Evolutionary conservation across 2,888 invertebrate species (phyloP), one percentile per base, ranked within the genome.

Genomic region (Athalia circularis): DNA sequence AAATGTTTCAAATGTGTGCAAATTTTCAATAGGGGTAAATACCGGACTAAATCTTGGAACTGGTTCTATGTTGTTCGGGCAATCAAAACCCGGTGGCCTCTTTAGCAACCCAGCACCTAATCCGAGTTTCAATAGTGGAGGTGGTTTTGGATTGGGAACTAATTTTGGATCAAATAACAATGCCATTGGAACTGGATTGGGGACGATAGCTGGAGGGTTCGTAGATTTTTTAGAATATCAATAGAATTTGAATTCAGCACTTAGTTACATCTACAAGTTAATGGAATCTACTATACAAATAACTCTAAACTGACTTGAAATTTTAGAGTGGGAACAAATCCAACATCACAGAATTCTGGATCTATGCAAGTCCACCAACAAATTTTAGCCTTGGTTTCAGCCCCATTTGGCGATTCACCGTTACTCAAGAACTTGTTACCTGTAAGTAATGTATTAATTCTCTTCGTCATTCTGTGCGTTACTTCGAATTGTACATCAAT

Each of bases 351-450:
- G 11, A 84, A 87, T 62, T 83, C 88, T 6, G 86, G 85, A 13
- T 85, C 88, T 65, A 89, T 91, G 57, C 91, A 92, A 3, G 91
- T 95, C 0, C 95, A 95, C 89, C 95, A 95, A 81, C 95, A 95
- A 87, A 95, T 95, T 45, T 89, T 96, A 77, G 93, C 95, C 0
- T 91, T 97, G 61, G 94, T 95, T 0, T 94, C 95, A 0, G 93
- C 95, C 0, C 98, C 98, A 0, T 98, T 96, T 87, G 97, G 98
- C 0, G 96, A 97, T 88, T 95, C 95, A 54, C 95, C 96, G 0
- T 93, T 98, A 0, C 95, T 96, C 89, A 95, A 95, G 85, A 96
- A 96, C 86, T 88, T 96, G 0, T 81, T 91, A 15, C 91, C 91
- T 3, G 91, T 91, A 85, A 87, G 86, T 86, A 74, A 61, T 75